Evolutionary conservation across 2,888 invertebrate species (phyloP), one percentile per base, ranked within the genome.

Genomic region (Argyresthia albistria): DNA sequence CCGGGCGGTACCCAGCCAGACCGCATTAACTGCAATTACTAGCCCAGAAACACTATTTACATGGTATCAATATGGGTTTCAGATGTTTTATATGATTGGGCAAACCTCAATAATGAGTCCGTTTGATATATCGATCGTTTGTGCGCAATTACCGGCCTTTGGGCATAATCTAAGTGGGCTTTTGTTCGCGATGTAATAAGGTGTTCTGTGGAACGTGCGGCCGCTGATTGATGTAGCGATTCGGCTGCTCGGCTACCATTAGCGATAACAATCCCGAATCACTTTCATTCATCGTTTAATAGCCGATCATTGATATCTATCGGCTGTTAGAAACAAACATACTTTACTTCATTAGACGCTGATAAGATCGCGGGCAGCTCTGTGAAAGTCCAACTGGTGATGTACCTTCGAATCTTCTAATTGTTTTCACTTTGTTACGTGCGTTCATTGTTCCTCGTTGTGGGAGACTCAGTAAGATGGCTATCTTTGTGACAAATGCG

Each of bases 351-450:
- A 63, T 64, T 63, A 64, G 57, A 59, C 60, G 53, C 1, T 25
- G 65, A 67, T 66, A 66, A 60, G 55, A 64, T 64, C 63, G 57
- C 51, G 52, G 53, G 53, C 50, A 60, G 56, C 62, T 63, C 61
- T 63, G 76, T 67, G 78, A 78, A 78, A 80, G 79, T 70, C 12
- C 36, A 42, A 42, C 47, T 45, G 59, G 63, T 66, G 73, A 72
- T 66, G 66, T 69, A 61, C 67, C 69, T 58, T 59, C 50, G 46
- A 65, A 73, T 67, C 71, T 43, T 50, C 75, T 80, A 80, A 81
- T 80, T 82, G 76, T 80, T 81, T 80, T 79, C 75, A 70, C 80
- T 82, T 81, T 69, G 68, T 78, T 79, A 73, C 75, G 72, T 71
- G 59, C 63, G 60, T 65, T 69, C 50, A 70, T 79, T 77, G 74